These are phyloP conservation scores for Vespertilio murinus DNA, from an alignment of 2,797 vertebrate genomes.

Conservation along the genomic window DNA sequence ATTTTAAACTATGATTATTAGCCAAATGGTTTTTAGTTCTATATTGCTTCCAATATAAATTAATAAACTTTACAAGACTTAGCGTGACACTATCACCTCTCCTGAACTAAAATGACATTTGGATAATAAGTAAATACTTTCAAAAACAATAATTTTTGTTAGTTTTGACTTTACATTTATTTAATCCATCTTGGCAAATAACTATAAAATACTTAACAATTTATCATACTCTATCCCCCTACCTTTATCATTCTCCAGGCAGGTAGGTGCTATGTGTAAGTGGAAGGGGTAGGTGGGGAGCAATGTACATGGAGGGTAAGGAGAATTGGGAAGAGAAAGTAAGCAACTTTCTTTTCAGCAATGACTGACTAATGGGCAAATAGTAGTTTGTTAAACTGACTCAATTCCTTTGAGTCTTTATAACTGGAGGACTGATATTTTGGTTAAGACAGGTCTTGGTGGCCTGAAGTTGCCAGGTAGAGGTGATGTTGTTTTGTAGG, in stretches of 20 bases:
- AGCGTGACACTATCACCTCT: neutral
- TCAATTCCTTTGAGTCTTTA: neutral
- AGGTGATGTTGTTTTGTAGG: neutral
- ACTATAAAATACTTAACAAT: neutral
- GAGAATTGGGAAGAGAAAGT: neutral
- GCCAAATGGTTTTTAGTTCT: neutral
- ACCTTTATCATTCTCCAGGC: neutral
- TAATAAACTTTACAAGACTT: neutral
- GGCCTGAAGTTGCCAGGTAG: neutral
- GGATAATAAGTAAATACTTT: neutral
- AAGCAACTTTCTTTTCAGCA: neutral
- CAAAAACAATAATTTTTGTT: neutral
- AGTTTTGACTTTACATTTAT: conserved; percentile 18
- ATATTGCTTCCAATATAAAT: neutral
- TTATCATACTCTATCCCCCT: neutral
- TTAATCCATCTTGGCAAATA: neutral
- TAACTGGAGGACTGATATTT: neutral
- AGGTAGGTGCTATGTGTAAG: neutral
- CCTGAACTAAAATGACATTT: neutral
- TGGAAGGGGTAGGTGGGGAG: neutral
- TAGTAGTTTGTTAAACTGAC: neutral
- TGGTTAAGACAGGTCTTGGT: neutral
- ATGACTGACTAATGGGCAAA: neutral
- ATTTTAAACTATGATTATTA: neutral
- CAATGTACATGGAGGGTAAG: neutral